Evolutionary conservation across 2,113 vertebrate genomes (phyloP).

Genomic region (rabbit (Oryctolagus cuniculus)): DNA sequence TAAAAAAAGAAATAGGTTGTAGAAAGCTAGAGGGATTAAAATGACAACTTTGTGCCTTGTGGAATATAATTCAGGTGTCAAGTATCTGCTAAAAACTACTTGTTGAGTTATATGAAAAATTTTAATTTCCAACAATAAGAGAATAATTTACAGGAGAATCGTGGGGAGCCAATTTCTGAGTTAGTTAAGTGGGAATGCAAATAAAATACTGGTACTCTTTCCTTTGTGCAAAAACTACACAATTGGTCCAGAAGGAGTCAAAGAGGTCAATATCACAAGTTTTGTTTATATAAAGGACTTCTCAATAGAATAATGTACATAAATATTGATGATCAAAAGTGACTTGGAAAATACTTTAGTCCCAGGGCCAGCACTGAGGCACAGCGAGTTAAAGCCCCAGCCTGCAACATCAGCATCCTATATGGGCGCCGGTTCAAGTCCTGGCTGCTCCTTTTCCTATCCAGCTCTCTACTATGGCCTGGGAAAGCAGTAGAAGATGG

Average conservation of each 20-base stretch:
- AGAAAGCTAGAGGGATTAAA: background rate
- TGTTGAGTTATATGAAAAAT: conserved; percentile 50
- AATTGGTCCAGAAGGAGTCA: background rate
- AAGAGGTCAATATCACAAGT: background rate
- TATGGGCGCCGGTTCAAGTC: too few species aligned
- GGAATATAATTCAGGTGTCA: conserved; percentile 40
- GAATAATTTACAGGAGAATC: background rate
- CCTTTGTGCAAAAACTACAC: background rate
- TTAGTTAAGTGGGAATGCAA: background rate
- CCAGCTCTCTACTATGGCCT: too few species aligned
- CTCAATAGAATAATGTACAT: background rate
- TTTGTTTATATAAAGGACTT: background rate
- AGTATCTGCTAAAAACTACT: conserved; percentile 55
- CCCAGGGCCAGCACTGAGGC: background rate
- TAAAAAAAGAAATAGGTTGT: conserved; percentile 37
- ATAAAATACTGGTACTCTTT: background rate
- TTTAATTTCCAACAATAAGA: conserved; percentile 22
- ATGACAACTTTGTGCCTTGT: background rate
- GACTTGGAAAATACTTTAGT: background rate
- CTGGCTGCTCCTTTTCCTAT: too few species aligned
- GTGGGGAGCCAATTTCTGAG: background rate
- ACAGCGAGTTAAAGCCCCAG: too few species aligned
- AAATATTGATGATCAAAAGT: background rate
- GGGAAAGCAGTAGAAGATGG: too few species aligned
- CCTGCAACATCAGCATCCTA: too few species aligned